Evolutionary conservation across 2,888 invertebrate species (phyloP).

Genomic region (Drosophila paramelanica): DNA sequence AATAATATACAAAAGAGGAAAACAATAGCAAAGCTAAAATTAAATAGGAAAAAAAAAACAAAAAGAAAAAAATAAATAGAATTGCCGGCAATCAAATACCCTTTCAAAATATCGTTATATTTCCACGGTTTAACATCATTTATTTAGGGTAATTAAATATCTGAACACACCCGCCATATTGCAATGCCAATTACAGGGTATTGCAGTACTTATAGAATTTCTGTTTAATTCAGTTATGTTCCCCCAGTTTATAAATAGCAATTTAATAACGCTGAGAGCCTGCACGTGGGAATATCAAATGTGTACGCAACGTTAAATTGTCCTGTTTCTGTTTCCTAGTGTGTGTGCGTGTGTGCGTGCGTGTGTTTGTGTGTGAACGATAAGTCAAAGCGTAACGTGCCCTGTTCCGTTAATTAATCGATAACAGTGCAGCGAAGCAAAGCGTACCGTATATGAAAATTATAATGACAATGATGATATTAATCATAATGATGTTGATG

Average conservation of each 20-base stretch:
- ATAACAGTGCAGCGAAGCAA: conserved; percentile 44
- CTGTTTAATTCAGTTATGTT: conserved; percentile 28
- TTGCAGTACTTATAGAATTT: conserved; percentile 17
- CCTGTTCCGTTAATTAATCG: conserved; percentile 78
- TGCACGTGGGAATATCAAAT: conserved; percentile 73
- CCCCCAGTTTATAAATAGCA: conserved; percentile 69
- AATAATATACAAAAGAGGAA: conserved; percentile 11
- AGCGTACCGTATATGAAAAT: conserved; percentile 17
- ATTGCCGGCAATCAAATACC: background rate
- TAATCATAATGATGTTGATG: conserved; percentile 30
- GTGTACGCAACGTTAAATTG: conserved; percentile 51
- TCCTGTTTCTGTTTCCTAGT: conserved; percentile 33
- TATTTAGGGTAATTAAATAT: no score
- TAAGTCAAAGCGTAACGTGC: conserved; percentile 73
- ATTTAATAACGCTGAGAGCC: conserved; percentile 75
- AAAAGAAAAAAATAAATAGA: background rate
- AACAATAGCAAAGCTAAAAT: conserved; percentile 20
- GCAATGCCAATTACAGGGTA: background rate
- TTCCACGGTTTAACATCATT: no score
- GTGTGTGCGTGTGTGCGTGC: conserved; percentile 7
- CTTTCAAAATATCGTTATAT: background rate
- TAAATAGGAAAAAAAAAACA: conserved; percentile 9
- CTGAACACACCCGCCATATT: background rate
- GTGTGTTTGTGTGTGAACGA: conserved; percentile 38
- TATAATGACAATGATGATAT: conserved; percentile 47